Conservation (phyloP, 2,113 vertebrate genomes). For the Oryzias javanicus region DNA sequence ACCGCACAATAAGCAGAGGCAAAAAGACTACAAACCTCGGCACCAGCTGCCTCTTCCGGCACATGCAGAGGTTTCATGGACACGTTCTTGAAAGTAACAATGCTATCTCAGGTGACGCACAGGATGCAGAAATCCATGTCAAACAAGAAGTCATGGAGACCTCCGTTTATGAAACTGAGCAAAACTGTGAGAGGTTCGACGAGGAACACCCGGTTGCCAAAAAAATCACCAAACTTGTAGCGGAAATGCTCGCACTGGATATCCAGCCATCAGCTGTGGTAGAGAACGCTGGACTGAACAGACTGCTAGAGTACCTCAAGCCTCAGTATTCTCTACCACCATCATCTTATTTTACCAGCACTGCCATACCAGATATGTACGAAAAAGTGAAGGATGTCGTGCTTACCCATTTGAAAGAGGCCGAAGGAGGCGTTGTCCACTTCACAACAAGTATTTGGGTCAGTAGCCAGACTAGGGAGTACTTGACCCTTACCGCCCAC, state of each 20-base stretch:
- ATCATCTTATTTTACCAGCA: constrained; percentile 92
- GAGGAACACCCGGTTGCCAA: constrained; percentile 93
- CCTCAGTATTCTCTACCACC: constrained; percentile 91
- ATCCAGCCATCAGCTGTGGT: constrained; percentile 95
- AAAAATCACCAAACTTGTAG: constrained; percentile 94
- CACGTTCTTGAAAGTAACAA: constrained; percentile 85
- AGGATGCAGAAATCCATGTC: constrained; percentile 73
- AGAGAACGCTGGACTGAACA: constrained; percentile 89
- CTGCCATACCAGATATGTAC: constrained; percentile 95
- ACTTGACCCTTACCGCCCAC: constrained; percentile 92
- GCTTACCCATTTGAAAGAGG: constrained; percentile 89
- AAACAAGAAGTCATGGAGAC: constrained; percentile 78
- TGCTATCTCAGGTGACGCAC: constrained; percentile 79
- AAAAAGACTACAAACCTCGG: constrained; percentile 97
- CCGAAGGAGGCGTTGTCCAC: constrained; percentile 90
- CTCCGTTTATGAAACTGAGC: constrained; percentile 72
- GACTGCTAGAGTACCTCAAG: constrained; percentile 93
- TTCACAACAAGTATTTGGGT: constrained; percentile 96
- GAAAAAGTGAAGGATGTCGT: constrained; percentile 88
- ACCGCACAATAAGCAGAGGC: constrained; percentile 94
- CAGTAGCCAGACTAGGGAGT: constrained; percentile 92
- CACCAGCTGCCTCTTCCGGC: constrained; percentile 93
- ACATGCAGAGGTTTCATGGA: constrained; percentile 92
- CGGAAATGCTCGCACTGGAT: constrained; percentile 98
- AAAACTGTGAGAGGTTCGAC: constrained; percentile 82